Percentiles rank a stretch among this genome's conserved stretches.
Evolutionary conservation across 1,140 invertebrate genomes (phyloP).

Genomic region (Drosophila triauraria): DNA sequence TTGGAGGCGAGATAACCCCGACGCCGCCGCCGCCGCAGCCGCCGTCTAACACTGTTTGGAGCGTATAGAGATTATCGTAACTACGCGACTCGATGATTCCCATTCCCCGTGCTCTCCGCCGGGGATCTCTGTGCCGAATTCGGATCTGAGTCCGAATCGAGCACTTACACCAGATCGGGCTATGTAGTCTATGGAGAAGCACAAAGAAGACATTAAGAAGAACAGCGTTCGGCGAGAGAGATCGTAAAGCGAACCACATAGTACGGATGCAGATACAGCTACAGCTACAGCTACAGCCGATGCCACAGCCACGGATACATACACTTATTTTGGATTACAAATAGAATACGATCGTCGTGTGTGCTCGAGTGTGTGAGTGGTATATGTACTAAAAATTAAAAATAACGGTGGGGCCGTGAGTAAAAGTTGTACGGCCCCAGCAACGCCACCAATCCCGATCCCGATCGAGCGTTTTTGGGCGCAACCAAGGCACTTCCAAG

Average conservation of each 20-base stretch:
- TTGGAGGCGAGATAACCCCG: slow-evolving; percentile 38
- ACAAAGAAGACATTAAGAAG: slow-evolving; percentile 34
- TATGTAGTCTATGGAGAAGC: slow-evolving; percentile 9
- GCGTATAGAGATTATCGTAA: slow-evolving; percentile 31
- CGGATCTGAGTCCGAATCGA: slow-evolving; percentile 1
- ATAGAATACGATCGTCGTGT: slow-evolving; percentile 76
- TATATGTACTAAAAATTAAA: slow-evolving; percentile 69
- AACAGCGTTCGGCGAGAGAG: slow-evolving; percentile 48
- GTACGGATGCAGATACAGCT: slow-evolving; percentile 54
- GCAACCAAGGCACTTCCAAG: slow-evolving; percentile 11
- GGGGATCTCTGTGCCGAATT: slow-evolving; percentile 6
- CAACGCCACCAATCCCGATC: slow-evolving; percentile 19
- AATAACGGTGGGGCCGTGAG: slow-evolving; percentile 67
- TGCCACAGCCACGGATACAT: slow-evolving; percentile 49
- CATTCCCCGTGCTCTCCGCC: slow-evolving; percentile 7
- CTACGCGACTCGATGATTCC: slow-evolving; percentile 20
- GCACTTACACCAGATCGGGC: neutral
- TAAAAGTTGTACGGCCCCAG: slow-evolving; percentile 44
- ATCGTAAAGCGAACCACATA: slow-evolving; percentile 75
- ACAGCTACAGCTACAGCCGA: slow-evolving; percentile 33
- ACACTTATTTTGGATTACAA: slow-evolving; percentile 81
- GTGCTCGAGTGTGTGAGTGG: slow-evolving; percentile 11
- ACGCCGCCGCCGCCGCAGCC: slow-evolving; percentile 2
- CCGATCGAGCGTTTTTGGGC: slow-evolving; percentile 29
- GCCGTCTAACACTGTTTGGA: slow-evolving; percentile 26